Evolutionary conservation across 2,113 vertebrate species (phyloP).

Genomic region (Sinocyclocheilus anophthalmus): DNA sequence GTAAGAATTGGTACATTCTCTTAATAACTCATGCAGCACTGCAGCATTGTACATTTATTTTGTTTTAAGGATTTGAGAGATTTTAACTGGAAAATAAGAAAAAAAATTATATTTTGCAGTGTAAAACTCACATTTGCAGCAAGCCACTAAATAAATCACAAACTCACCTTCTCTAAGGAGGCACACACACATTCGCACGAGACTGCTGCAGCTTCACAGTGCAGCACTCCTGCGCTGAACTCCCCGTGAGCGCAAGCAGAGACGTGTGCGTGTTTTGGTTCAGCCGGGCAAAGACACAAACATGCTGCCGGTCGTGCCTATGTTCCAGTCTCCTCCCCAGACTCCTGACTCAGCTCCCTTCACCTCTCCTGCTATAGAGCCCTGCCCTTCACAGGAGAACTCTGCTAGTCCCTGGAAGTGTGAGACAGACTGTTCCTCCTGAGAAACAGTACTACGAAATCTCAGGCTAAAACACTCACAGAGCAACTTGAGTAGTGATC

Average conservation of each 20-base stretch:
- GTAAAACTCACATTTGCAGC: not conserved
- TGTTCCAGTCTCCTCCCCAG: conserved; percentile 46
- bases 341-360: conserved; percentile 65
- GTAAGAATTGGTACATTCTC: not conserved
- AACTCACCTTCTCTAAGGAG: conserved; percentile 50
- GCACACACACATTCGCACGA: conserved; percentile 63
- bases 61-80: not conserved
- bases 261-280: conserved; percentile 62
- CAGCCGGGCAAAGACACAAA: conserved; percentile 60
- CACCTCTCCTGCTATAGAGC: conserved; percentile 68
- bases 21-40: not conserved
- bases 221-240: conserved; percentile 53
- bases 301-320: conserved; percentile 65
- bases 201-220: not conserved
- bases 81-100: not conserved
- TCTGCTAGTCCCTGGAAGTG: conserved; percentile 19
- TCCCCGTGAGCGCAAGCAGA: conserved; percentile 12
- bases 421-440: not conserved
- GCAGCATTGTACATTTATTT: not conserved
- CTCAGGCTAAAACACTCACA: conserved; percentile 42
- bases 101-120: not conserved
- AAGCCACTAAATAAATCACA: conserved; percentile 4
- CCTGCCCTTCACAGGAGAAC: conserved; percentile 61
- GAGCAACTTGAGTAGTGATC: conserved; percentile 61
- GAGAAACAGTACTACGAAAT: conserved; percentile 18